Evolutionary conservation across 2,797 vertebrate species (phyloP).

Genomic region (Mormyrus hasselquistii): DNA sequence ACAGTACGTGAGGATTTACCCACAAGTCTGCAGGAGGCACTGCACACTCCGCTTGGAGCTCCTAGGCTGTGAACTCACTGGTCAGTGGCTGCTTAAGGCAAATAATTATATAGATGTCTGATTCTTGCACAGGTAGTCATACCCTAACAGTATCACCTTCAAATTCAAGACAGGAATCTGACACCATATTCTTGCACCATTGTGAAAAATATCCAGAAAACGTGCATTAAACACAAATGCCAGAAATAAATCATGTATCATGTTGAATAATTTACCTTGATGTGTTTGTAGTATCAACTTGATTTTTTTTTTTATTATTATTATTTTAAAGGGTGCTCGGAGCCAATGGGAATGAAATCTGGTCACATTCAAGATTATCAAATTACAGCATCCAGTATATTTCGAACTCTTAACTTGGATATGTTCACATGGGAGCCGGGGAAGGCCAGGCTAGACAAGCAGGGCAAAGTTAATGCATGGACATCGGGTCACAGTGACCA

Average conservation of each 20-base stretch:
- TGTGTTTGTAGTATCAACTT: neutral
- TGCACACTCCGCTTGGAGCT: slow-evolving; percentile 96
- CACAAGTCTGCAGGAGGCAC: slow-evolving; percentile 93
- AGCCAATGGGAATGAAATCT: slow-evolving; percentile 95
- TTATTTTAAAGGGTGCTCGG: slow-evolving; percentile 77
- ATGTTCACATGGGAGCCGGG: slow-evolving; percentile 98
- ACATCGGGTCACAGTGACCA: slow-evolving; percentile 94
- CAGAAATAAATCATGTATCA: neutral
- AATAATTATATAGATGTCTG: neutral
- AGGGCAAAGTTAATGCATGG: slow-evolving; percentile 98
- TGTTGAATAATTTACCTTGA: neutral
- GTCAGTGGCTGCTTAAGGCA: slow-evolving; percentile 49
- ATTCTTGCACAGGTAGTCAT: neutral
- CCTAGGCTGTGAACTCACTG: slow-evolving; percentile 90
- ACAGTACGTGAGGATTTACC: slow-evolving; percentile 89
- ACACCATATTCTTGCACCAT: neutral
- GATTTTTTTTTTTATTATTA: neutral
- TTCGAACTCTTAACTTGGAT: slow-evolving; percentile 98
- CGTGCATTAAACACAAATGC: neutral
- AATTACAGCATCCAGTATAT: slow-evolving; percentile 88
- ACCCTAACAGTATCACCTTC: neutral
- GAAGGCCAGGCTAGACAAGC: slow-evolving; percentile 93
- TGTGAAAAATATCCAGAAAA: neutral
- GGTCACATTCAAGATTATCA: slow-evolving; percentile 96
- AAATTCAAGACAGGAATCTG: neutral